These are phyloP conservation scores for Achatina immaculata DNA, from an alignment of 1,140 invertebrate species.

Conservation along the genomic window DNA sequence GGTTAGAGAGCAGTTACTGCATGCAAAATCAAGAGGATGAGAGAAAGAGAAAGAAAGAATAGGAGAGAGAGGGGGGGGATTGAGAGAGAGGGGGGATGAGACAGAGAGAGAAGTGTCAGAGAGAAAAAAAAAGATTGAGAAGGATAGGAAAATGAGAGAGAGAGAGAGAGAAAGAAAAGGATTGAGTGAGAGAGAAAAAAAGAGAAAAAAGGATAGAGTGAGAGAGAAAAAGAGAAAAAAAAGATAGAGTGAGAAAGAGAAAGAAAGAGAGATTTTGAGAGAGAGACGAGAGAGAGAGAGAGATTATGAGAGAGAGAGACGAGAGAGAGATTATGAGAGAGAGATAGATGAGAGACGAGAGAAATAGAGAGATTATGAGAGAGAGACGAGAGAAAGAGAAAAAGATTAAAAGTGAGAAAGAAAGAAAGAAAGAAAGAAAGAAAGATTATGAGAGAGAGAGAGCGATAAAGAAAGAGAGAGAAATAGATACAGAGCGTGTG, in stretches of 20 bases:
- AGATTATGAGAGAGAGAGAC: slow-evolving; percentile 9
- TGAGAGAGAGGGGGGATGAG: no score
- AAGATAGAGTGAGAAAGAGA: not conserved
- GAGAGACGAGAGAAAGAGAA: slow-evolving; percentile 10
- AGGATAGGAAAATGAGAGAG: not conserved
- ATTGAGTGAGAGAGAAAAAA: not conserved
- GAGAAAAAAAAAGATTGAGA: not conserved
- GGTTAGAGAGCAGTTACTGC: no score
- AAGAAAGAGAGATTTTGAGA: slow-evolving; percentile 3
- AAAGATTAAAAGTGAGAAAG: not conserved
- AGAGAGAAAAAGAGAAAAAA: not conserved
- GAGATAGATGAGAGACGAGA: not conserved
- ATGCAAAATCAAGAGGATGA: no score
- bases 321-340: slow-evolving; percentile 8
- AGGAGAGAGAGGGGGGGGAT: not conserved
- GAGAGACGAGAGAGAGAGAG: slow-evolving; percentile 23
- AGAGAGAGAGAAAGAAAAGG: not conserved
- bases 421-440: not conserved
- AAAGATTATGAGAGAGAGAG: no score
- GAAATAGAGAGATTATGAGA: not conserved
- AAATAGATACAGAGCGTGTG: no score
- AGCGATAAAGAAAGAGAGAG: no score
- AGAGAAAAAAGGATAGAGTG: not conserved
- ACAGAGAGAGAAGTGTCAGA: not conserved
- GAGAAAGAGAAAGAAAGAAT: no score